Percentiles rank a stretch among this genome's conserved stretches.
Evolutionary conservation across 1,140 invertebrate species (phyloP).

Genomic region (Papilio xuthus): DNA sequence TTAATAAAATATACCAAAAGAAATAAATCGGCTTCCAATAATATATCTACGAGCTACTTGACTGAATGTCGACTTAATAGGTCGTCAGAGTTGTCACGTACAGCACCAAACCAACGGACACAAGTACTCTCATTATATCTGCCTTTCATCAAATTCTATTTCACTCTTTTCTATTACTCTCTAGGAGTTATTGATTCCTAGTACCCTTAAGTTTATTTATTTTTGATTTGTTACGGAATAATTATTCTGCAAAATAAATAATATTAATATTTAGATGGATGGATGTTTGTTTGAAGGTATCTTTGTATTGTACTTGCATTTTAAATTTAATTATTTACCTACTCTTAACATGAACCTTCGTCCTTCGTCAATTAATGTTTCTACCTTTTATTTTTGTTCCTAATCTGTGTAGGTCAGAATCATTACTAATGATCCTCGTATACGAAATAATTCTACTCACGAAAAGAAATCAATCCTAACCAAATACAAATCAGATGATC

Average conservation of each 20-base stretch:
- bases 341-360: neutral
- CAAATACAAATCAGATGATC: neutral
- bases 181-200: neutral
- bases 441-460: neutral
- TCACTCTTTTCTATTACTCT: slow-evolving; percentile 4
- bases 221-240: neutral
- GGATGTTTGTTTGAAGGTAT: no score
- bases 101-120: slow-evolving; percentile 5
- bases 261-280: no score
- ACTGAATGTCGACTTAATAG: neutral
- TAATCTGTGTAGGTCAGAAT: neutral
- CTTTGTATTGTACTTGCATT: no score
- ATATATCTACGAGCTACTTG: neutral
- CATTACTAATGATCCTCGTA: neutral
- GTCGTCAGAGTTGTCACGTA: neutral
- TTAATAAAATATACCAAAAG: neutral
- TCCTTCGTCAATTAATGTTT: neutral
- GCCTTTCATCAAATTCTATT: slow-evolving; percentile 11
- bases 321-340: neutral
- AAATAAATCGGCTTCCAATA: neutral
- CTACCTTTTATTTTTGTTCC: neutral
- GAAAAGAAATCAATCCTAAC: neutral
- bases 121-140: slow-evolving; percentile 22
- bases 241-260: neutral
- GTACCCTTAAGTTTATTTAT: neutral